Evolutionary conservation across 2,797 vertebrate species (phyloP).

Genomic region (Poeciliopsis presidionis): DNA sequence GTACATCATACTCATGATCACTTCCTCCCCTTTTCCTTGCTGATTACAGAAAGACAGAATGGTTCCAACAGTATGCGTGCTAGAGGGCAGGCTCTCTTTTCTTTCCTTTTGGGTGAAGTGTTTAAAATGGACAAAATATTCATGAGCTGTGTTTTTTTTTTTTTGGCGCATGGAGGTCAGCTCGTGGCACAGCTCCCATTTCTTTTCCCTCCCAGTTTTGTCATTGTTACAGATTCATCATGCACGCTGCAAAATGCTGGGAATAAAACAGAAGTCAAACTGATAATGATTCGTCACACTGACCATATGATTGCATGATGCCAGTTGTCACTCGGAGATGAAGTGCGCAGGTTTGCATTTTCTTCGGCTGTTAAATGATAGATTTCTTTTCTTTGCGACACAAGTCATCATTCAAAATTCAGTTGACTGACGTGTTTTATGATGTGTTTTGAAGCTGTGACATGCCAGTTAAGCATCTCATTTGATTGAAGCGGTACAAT

Average conservation of each 20-base stretch:
- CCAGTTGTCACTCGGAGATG: conserved; percentile 43
- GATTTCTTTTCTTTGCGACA: conserved; percentile 21
- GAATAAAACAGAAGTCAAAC: conserved; percentile 2
- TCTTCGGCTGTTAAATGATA: conserved; percentile 32
- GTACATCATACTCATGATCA: neutral
- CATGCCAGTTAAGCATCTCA: conserved; percentile 38
- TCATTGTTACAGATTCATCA: neutral
- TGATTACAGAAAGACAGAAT: neutral
- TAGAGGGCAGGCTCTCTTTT: conserved; percentile 20
- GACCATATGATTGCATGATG: conserved; percentile 35
- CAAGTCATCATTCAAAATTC: conserved; percentile 39
- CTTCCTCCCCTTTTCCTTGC: neutral
- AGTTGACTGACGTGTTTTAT: conserved; percentile 28
- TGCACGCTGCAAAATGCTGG: neutral
- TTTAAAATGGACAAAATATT: conserved; percentile 39
- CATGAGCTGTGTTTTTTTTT: conserved; percentile 7
- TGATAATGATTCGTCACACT: conserved; percentile 38
- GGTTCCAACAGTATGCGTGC: neutral
- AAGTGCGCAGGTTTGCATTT: conserved; percentile 33
- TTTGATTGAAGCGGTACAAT: conserved; percentile 34
- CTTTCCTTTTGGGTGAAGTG: conserved; percentile 40
- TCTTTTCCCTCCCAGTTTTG: neutral
- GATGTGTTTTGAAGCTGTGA: conserved; percentile 28
- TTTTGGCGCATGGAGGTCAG: conserved; percentile 20
- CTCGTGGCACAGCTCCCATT: conserved; percentile 14